phyloP scores from a whole-genome alignment of 2,888 invertebrate species.

The Cheilosia variabilis region DNA sequence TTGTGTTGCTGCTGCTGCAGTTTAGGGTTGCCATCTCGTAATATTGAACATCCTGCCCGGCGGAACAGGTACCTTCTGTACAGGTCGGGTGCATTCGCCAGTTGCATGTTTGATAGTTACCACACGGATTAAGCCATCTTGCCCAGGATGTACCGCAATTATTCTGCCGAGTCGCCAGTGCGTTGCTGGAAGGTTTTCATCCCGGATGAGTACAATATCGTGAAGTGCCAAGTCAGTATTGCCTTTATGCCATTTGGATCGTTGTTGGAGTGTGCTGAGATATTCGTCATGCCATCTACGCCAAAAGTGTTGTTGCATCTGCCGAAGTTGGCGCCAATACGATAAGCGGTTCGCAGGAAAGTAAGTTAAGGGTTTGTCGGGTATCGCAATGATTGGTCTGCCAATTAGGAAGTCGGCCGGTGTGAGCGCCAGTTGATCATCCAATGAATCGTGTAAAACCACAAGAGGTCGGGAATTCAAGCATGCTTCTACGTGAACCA shows the following conservation, averaged over 20 bases:
- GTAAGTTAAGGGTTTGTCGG: constrained; percentile 16
- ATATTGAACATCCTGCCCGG: constrained; percentile 7
- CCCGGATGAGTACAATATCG: constrained; percentile 4
- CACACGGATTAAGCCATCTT: constrained; percentile 26
- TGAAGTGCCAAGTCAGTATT: neutral
- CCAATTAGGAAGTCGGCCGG: constrained; percentile 15
- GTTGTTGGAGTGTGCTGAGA: constrained; percentile 6
- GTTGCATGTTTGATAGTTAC: constrained; percentile 8
- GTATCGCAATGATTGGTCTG: constrained; percentile 16
- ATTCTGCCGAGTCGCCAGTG: constrained; percentile 16
- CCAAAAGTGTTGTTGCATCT: constrained; percentile 29
- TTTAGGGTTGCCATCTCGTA: too few relatives aligned
- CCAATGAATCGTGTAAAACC: constrained; percentile 9
- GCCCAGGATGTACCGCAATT: constrained; percentile 3
- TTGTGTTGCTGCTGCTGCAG: too few relatives aligned
- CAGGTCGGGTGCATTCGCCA: constrained; percentile 19
- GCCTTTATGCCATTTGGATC: constrained; percentile 11
- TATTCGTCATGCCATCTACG: constrained; percentile 8
- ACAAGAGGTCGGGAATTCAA: constrained; percentile 20
- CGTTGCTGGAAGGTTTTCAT: constrained; percentile 4
- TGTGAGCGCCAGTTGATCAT: constrained; percentile 11
- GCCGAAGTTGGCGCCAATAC: constrained; percentile 10
- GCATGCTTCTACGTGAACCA: constrained; percentile 15
- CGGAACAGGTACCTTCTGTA: constrained; percentile 14
- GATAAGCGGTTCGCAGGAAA: constrained; percentile 11